Conservation (phyloP, 2,113 vertebrate species). For the Phainopepla nitens region DNA sequence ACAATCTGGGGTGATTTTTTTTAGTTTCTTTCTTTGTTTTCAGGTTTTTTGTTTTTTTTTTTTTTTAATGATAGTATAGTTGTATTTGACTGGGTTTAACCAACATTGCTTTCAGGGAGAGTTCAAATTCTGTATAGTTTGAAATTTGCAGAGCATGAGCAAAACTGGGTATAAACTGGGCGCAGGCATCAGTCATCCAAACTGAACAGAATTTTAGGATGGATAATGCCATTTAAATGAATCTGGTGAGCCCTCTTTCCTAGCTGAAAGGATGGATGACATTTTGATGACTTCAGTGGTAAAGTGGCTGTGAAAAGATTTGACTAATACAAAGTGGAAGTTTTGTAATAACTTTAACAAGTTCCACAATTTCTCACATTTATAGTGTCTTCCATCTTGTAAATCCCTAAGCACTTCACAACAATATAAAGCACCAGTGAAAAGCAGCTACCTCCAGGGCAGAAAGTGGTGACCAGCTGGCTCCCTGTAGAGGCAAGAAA, state of each 20-base stretch:
- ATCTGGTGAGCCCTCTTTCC: not conserved
- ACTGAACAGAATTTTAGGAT: not conserved
- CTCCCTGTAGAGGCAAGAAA: not conserved
- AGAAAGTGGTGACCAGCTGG: conserved; percentile 48
- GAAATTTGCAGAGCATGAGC: not conserved
- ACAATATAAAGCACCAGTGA: conserved; percentile 53
- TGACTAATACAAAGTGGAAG: conserved; percentile 51
- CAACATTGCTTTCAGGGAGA: not conserved
- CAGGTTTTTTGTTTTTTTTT: not conserved
- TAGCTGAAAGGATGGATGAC: conserved; percentile 40
- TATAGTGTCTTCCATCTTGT: conserved; percentile 55
- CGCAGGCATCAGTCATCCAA: not conserved
- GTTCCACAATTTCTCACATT: conserved; percentile 51
- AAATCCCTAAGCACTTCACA: conserved; percentile 53
- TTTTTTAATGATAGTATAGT: not conserved
- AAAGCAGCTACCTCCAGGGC: conserved; percentile 55
- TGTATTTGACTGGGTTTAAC: not conserved
- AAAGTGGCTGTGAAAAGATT: conserved; percentile 50
- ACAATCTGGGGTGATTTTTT: not conserved
- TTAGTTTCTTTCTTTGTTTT: not conserved
- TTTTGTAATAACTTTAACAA: conserved; percentile 54
- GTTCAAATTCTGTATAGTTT: not conserved
- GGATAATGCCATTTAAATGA: not conserved
- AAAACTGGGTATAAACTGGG: not conserved
- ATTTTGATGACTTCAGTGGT: conserved; percentile 52